Evolutionary conservation across 2,797 vertebrate genomes (phyloP), one percentile per base, ranked within the genome.

Genomic region (Amblyopsis hoosieri): DNA sequence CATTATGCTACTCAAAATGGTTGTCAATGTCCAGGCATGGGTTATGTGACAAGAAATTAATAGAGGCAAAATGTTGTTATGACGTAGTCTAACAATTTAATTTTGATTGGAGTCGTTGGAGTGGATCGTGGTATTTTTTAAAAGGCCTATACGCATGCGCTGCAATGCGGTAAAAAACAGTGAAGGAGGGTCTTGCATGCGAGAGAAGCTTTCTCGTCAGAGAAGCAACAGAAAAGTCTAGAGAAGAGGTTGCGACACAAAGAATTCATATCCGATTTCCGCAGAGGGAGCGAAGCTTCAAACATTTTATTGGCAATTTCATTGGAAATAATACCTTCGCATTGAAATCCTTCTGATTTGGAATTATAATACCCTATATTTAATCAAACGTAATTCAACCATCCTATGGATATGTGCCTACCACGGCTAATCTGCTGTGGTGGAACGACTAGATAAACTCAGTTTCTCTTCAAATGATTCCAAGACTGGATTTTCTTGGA

Each of bases 131-230:
- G 23, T 61, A 31, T 52, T 8, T 59, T 47, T 17, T 47, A 14
- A 29, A 50, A 42, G 47, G n/a, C 14, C 5, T 53, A 75, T 56
- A 61, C 89, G 90, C 91, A 37, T 87, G 92, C 91, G 90, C 66
- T 6, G 54, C 83, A 78, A 81, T 91, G 92, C 90, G 85, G 90
- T 87, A 90, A 89, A 85, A 11, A 69, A 69, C 68, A 56, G 31
- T 19, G 49, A 13, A 0, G 23, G 8, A 0, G 0, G n/a, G 1
- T 5, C 19, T 14, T 87, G 87, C 89, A 57, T 64, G 63, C 54
- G 63, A 33, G 1, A 45, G 19, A 37, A 12, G 33, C 15, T 2
- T 42, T 8, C 47, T 47, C n/a, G 6, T n/a, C 46, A 33, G 6
- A 33, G 19, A 45, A 33, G 13, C 33, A 19, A 45, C 45, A 37